Conservation (phyloP, 2,797 vertebrate genomes). For the Micropoecilia bifurca region DNA sequence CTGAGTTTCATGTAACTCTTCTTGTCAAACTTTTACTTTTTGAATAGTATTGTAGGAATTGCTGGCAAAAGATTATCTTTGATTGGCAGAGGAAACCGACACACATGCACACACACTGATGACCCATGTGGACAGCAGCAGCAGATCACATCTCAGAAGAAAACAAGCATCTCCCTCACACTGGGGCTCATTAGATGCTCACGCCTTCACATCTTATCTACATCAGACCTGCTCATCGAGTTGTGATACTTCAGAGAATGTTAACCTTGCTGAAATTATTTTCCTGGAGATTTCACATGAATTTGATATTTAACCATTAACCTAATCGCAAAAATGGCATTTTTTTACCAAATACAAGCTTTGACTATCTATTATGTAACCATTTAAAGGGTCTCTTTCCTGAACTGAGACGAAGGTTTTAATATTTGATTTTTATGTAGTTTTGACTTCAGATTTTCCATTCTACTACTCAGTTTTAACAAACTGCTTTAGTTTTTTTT, state of each 20-base stretch:
- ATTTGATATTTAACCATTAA: background rate
- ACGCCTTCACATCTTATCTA: background rate
- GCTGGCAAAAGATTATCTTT: conserved; percentile 5
- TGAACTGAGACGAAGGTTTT: background rate
- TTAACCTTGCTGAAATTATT: background rate
- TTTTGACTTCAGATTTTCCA: background rate
- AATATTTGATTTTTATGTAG: background rate
- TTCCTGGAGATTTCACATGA: conserved; percentile 4
- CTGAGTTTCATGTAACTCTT: background rate
- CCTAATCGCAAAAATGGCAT: background rate
- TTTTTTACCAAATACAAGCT: background rate
- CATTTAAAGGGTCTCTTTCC: background rate
- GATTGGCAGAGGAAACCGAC: conserved; percentile 33
- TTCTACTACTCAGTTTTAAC: background rate
- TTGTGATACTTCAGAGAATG: background rate
- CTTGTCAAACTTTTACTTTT: conserved; percentile 10
- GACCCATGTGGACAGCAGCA: conserved; percentile 40
- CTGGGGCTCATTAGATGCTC: conserved; percentile 51
- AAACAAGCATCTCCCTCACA: conserved; percentile 46
- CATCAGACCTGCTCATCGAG: background rate
- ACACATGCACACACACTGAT: conserved; percentile 5
- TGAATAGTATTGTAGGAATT: conserved; percentile 10
- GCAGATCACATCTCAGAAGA: conserved; percentile 39
- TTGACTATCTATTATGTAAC: background rate
- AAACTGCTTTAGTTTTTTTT: no score